A percentile compares a stretch with the other conserved stretches of the same genome.
Conservation (phyloP, 1,140 invertebrate genomes). For the Watersipora subatra region DNA sequence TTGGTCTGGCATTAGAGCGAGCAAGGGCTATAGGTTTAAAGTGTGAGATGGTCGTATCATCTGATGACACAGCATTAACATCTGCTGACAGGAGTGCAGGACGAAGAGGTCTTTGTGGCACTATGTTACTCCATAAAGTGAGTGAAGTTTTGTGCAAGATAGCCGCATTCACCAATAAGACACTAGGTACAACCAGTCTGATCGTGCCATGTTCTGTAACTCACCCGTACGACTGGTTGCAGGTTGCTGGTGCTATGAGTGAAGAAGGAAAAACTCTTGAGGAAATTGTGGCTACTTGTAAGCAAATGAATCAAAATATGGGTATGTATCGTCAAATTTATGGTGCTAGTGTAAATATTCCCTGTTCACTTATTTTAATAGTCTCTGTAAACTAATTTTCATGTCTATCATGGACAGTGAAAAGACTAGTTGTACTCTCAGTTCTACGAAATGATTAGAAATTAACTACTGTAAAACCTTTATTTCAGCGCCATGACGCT, state of each 20-base stretch:
- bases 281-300: constrained; percentile 33
- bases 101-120: constrained; percentile 60
- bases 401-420: too few relatives aligned
- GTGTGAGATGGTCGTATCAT: constrained; percentile 53
- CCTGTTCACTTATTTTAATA: too few relatives aligned
- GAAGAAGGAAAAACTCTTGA: constrained; percentile 48
- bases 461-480: too few relatives aligned
- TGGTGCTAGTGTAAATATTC: constrained; percentile 35
- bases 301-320: constrained; percentile 28
- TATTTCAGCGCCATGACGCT: too few relatives aligned
- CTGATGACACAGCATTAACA: constrained; percentile 56
- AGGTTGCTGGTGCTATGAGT: constrained; percentile 60
- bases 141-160: constrained; percentile 4
- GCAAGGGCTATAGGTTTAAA: constrained; percentile 51
- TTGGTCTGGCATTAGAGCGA: constrained; percentile 64
- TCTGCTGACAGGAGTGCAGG: constrained; percentile 46
- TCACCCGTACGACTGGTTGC: constrained; percentile 11
- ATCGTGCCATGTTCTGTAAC: not conserved
- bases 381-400: too few relatives aligned
- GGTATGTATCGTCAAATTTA: constrained; percentile 34
- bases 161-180: not conserved
- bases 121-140: constrained; percentile 58
- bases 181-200: not conserved
- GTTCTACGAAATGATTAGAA: too few relatives aligned
- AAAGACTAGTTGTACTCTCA: too few relatives aligned